Evolutionary conservation across 2,113 vertebrate genomes (phyloP).

Genomic region (Dryoscopus gambensis): DNA sequence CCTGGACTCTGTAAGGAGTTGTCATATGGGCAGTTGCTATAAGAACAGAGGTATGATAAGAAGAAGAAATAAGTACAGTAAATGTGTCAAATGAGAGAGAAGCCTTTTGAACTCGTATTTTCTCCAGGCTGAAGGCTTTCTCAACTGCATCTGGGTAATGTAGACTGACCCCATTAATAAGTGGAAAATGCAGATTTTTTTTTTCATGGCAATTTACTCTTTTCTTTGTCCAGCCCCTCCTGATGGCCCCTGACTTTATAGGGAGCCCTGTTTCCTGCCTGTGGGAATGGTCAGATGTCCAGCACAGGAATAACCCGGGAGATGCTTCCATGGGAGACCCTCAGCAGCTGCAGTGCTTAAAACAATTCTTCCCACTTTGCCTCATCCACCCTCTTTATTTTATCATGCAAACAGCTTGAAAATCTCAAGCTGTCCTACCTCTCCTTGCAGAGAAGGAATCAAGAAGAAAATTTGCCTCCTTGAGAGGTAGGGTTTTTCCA

Average conservation of each 20-base stretch:
- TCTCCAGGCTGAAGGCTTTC: neutral
- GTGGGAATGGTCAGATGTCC: neutral
- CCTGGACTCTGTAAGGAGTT: neutral
- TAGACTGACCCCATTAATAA: neutral
- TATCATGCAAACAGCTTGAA: neutral
- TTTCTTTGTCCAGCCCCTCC: neutral
- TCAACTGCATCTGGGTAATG: neutral
- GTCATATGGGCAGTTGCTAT: neutral
- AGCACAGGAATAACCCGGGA: neutral
- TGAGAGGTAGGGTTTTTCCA: neutral
- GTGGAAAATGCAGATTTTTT: neutral
- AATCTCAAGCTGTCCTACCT: neutral
- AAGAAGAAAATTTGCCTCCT: neutral
- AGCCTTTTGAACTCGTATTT: neutral
- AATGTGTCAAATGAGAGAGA: neutral
- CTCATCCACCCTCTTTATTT: neutral
- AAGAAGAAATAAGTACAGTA: neutral
- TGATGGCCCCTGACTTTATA: neutral
- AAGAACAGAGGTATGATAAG: neutral
- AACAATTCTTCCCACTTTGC: neutral
- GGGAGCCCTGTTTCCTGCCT: neutral
- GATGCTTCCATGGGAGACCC: neutral
- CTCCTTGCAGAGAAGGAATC: neutral
- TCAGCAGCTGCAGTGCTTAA: neutral
- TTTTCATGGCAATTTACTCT: neutral